Base-by-base conservation (phyloP, 1,140 invertebrate genomes). In the Drosophila quadrilineata region DNA sequence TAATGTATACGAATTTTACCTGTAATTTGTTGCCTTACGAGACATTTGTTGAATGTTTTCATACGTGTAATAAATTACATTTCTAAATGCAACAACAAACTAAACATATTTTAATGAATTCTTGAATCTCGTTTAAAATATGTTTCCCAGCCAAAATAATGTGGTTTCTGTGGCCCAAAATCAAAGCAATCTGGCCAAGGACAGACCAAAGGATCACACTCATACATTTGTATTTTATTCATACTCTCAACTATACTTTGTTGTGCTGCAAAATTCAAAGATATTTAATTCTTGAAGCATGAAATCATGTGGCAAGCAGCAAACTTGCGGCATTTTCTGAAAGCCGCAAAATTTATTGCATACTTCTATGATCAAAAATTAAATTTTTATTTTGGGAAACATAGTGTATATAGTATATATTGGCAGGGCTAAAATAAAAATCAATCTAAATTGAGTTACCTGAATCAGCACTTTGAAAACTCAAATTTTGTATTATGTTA, bases 141-240 rank as follows among this genome's bases (percentile, higher is more conserved):
- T 50, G 50, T 24, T 41, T 26, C 63, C 28, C 38, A 77, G 58
- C 69, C 77, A 70, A 82, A 84, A 84, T 82, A 84, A 77, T 82
- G 79, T 69, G 77, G 76, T 76, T 52, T 59, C n/a, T 57, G 63
- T 56, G 69, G 53, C 57, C 53, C 63, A 63, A 71, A 84, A 85
- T 84, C 77, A 82, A 82, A 82, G 77, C 40, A 71, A 71, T 46
- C 53, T 62, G 49, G n/a, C n/a, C 35, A 49, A 65, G 17, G 35
- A 10, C 5, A 29, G 28, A 45, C 14, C 35, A 53, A 53, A 45
- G 16, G 24, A 24, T 45, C 41, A 45, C 41, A 45, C 10, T 9
- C 2, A 3, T 14, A 31, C 0, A 5, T 9, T 3, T 31, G 21
- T 52, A 33, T 56, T 33, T 41, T 62, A 22, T 43, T 17, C 48